These are phyloP conservation scores for Bombylius major DNA, from an alignment of 2,888 invertebrate genomes.

Conservation along the genomic window DNA sequence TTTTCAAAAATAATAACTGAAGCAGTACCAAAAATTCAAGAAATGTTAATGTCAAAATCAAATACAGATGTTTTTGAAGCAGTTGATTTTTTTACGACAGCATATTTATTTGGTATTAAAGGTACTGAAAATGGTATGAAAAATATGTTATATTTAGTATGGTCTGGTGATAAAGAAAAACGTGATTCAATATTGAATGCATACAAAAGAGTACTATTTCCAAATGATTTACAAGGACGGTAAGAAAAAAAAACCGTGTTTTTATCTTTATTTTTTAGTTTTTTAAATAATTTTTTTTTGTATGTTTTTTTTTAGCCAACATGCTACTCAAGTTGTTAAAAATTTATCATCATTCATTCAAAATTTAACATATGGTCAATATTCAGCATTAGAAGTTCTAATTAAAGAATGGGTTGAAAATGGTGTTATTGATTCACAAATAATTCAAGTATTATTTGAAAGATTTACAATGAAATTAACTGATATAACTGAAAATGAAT, in stretches of 20 bases:
- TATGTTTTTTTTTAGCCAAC: constrained; percentile 31
- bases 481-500: constrained; percentile 55
- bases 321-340: constrained; percentile 43
- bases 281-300: not conserved
- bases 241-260: constrained; percentile 6
- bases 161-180: constrained; percentile 65
- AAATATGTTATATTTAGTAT: constrained; percentile 65
- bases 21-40: constrained; percentile 50
- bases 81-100: constrained; percentile 74
- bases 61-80: constrained; percentile 77
- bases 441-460: constrained; percentile 69
- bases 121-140: constrained; percentile 58
- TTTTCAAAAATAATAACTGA: constrained; percentile 35
- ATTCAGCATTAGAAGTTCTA: constrained; percentile 48
- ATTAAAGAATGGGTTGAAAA: constrained; percentile 48
- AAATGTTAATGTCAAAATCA: constrained; percentile 58
- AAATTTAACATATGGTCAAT: constrained; percentile 44
- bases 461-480: constrained; percentile 62
- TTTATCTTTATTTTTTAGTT: too few relatives aligned
- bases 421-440: constrained; percentile 42
- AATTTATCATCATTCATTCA: constrained; percentile 44
- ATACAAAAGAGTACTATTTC: constrained; percentile 44
- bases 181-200: constrained; percentile 63
- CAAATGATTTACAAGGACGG: constrained; percentile 30
- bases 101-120: constrained; percentile 64